Evolutionary conservation across 2,797 vertebrate genomes (phyloP), one percentile per base, ranked within the genome.

Genomic region (Anniella stebbinsi): DNA sequence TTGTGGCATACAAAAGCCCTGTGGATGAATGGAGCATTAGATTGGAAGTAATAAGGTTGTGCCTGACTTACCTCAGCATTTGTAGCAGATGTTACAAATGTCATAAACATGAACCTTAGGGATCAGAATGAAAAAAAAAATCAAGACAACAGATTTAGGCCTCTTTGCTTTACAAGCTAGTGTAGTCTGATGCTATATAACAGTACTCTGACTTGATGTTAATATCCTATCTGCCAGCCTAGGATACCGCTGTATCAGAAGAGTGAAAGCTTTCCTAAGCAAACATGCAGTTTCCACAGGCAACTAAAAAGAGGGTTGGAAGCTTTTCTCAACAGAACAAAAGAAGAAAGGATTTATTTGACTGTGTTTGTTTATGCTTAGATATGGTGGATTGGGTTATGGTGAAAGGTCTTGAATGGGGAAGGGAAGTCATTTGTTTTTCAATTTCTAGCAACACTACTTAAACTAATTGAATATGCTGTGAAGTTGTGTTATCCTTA

Each of bases 11-110:
- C 87, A 93, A 95, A 96, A 96, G 91, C 95, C 95, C 91, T 23
- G 80, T 94, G 95, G 95, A 91, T 95, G 94, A 92, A 93, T 94
- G 93, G 93, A 96, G 92, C 84, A 91, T 96, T 96, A 96, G 96
- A 92, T 94, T 96, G 93, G 95, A 97, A 96, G 95, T 95, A 95
- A 95, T 96, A 96, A 96, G 94, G 91, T 93, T 96, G 95, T 97
- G 95, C 94, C 95, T 97, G 96, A 96, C 94, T 97, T 96, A 95
- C 93, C 93, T 96, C 93, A 67, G 6, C 90, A 95, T 97, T 97
- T 92, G 94, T 91, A 96, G 95, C 96, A 97, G 97, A 96, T 97
- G 96, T 96, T 95, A 94, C 93, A 96, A 95, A 96, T 96, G 95
- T 97, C 95, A 95, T 95, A 96, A 96, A 90, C 93, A 95, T 93